A percentile compares a stretch with the other conserved stretches of the same genome.
Evolutionary conservation across 2,113 vertebrate genomes (phyloP).

Genomic region (Rhabdomys dilectus): DNA sequence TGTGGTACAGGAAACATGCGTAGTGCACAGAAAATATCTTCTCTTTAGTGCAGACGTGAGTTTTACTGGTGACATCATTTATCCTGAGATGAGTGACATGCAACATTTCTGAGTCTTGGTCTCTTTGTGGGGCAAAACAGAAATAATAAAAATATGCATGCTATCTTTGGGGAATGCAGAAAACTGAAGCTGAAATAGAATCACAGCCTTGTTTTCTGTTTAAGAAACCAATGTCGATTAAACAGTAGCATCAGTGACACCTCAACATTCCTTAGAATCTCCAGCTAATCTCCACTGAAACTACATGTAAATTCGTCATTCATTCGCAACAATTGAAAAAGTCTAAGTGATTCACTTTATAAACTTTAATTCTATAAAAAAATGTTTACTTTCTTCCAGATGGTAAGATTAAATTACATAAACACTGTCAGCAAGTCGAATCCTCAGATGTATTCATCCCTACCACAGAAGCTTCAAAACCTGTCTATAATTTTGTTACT

Average conservation of each 20-base stretch:
- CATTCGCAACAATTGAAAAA: constrained; percentile 81
- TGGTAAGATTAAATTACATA: constrained; percentile 95
- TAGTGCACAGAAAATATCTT: background rate
- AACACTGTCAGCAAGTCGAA: constrained; percentile 93
- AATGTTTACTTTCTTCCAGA: constrained; percentile 94
- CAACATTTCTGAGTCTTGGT: background rate
- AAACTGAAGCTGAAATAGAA: background rate
- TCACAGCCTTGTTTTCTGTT: background rate
- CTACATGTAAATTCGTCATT: constrained; percentile 80
- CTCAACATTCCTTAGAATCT: background rate
- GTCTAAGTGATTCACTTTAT: constrained; percentile 84
- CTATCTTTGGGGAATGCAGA: background rate
- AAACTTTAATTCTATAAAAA: constrained; percentile 88
- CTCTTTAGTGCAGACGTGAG: background rate
- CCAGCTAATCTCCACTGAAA: constrained; percentile 77
- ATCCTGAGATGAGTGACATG: background rate
- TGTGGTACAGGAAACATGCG: background rate
- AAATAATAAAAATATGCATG: constrained; percentile 32
- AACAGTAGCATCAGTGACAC: background rate
- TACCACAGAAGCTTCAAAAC: constrained; percentile 89
- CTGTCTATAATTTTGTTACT: constrained; percentile 92
- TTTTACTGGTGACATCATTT: background rate
- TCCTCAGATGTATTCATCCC: constrained; percentile 90
- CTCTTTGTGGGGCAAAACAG: background rate
- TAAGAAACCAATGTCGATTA: background rate